Conservation (phyloP, 2,888 invertebrate genomes). For the Pelosia muscerda region DNA sequence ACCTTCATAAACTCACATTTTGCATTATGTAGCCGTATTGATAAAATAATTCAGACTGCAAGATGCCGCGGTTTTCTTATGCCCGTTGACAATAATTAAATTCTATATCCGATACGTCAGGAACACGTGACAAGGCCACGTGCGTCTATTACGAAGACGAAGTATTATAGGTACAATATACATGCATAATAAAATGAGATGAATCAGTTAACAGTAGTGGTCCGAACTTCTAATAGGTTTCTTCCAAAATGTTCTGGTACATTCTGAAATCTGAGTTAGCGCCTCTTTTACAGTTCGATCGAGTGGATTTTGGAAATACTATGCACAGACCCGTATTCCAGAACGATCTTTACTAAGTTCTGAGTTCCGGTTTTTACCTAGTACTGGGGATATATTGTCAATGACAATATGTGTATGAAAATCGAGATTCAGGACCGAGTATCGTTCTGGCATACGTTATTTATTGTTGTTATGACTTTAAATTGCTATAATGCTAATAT, state of each 20-base stretch:
- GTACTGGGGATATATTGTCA: too few species aligned
- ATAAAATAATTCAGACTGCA: neutral
- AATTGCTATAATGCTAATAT: too few species aligned
- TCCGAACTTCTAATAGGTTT: neutral
- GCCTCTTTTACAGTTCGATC: neutral
- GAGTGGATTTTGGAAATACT: neutral
- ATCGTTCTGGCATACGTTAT: too few species aligned
- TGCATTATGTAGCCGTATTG: neutral
- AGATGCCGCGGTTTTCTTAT: constrained; percentile 6
- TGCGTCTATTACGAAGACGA: constrained; percentile 42
- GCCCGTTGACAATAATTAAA: constrained; percentile 32
- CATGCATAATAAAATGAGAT: constrained; percentile 2
- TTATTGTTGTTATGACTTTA: too few species aligned
- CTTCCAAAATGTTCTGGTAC: neutral
- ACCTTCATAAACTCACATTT: too few species aligned
- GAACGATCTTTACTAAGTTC: too few species aligned
- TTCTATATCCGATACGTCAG: constrained; percentile 33
- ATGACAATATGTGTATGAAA: too few species aligned
- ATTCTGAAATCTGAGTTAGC: neutral
- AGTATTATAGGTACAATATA: constrained; percentile 25
- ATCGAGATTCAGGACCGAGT: too few species aligned
- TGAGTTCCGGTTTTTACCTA: too few species aligned
- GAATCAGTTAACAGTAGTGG: neutral
- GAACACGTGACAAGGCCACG: constrained; percentile 42
- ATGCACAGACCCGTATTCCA: too few species aligned